Evolutionary conservation across 2,797 vertebrate genomes (phyloP).

Genomic region (Synaphobranchus kaupii): DNA sequence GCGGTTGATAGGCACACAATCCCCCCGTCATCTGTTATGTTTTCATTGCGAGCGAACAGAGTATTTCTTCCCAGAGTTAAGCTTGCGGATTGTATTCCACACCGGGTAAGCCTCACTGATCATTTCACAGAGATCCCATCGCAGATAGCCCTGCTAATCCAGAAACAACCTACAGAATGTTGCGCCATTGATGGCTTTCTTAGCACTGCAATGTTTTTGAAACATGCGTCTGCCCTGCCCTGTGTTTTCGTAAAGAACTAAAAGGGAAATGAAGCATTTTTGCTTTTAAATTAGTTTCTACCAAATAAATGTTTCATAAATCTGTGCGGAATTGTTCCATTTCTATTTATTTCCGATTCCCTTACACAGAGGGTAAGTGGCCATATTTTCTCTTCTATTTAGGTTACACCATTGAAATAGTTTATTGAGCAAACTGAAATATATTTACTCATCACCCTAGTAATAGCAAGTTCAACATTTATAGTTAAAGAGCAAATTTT

Average conservation of each 20-base stretch:
- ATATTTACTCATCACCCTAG: not conserved
- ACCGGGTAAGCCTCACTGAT: not conserved
- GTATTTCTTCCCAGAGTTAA: constrained; percentile 15
- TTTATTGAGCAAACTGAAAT: not conserved
- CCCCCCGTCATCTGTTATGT: not conserved
- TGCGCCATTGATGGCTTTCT: not conserved
- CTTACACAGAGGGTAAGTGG: not conserved
- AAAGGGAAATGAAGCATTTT: not conserved
- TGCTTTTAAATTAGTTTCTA: not conserved
- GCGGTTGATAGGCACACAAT: not conserved
- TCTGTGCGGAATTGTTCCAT: not conserved
- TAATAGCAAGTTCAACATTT: not conserved
- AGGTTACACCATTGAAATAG: not conserved
- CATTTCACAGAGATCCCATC: constrained; percentile 2
- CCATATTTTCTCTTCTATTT: not conserved
- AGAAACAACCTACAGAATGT: not conserved
- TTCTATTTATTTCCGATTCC: not conserved
- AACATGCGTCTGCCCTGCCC: not conserved
- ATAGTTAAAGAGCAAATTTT: not conserved
- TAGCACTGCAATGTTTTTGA: not conserved
- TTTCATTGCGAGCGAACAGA: not conserved
- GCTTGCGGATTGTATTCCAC: not conserved
- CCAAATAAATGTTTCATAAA: not conserved
- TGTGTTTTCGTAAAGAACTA: not conserved
- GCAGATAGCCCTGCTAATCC: not conserved